phyloP scores from a whole-genome alignment of 2,888 invertebrate species.

The Conops quadrifasciatus region DNA sequence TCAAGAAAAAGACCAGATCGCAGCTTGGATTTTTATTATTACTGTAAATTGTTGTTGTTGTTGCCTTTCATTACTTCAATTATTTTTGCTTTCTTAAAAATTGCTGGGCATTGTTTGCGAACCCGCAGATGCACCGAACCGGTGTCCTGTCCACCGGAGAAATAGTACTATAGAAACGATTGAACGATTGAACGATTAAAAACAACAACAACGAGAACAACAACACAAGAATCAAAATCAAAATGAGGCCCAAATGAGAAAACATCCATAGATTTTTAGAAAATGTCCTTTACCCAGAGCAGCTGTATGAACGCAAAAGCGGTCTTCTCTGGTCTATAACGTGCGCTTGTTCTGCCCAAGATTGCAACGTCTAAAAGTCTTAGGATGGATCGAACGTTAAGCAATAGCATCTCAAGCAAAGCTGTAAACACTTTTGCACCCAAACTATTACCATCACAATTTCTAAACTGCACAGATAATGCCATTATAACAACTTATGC shows the following conservation, averaged over 20 bases:
- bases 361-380: too few relatives aligned
- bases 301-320: constrained; percentile 14
- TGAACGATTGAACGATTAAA: not conserved
- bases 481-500: too few relatives aligned
- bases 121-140: constrained; percentile 23
- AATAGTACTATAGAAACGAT: not conserved
- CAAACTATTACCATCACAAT: too few relatives aligned
- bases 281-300: constrained; percentile 3
- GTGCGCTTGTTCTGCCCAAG: too few relatives aligned
- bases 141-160: not conserved
- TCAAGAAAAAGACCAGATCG: constrained; percentile 3
- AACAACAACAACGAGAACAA: too few relatives aligned
- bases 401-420: too few relatives aligned
- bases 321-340: not conserved
- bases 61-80: constrained; percentile 29
- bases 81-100: constrained; percentile 22
- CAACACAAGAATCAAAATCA: constrained; percentile 11
- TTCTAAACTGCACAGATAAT: too few relatives aligned
- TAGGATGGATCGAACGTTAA: too few relatives aligned
- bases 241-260: constrained; percentile 22
- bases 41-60: not conserved
- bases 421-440: too few relatives aligned
- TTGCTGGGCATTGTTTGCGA: constrained; percentile 11
- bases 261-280: constrained; percentile 28
- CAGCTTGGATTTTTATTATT: constrained; percentile 6